Base-by-base conservation (phyloP, 1,140 invertebrate genomes). In the Coenobita brevimanus region DNA sequence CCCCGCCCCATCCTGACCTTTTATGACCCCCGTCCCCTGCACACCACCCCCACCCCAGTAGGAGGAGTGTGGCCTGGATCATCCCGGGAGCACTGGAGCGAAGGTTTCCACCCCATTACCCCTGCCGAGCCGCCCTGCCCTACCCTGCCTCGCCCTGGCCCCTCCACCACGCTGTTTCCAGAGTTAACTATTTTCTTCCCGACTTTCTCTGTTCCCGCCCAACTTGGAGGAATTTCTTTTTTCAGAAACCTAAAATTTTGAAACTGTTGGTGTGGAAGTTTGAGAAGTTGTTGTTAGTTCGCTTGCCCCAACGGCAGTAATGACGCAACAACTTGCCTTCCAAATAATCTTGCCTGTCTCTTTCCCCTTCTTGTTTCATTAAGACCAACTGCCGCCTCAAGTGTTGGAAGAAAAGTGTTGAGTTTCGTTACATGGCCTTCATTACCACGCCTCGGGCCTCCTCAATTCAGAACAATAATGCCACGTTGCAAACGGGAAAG, bases 31-130 rank as follows among this genome's bases (percentile, higher is more conserved):
- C 2, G 30, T 41, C 71, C 38, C 75, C 8, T 46, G n/a, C 6
- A 10, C 46, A 67, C 82, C 82, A 30, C 50, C 43, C 33, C 43
- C 82, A 41, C 81, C 81, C 67, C 64, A 30, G 36, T 27, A 71
- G 62, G 38, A 69, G 82, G 43, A 69, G 76, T 75, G 84, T 79
- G 75, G 75, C 76, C 62, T 36, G 76, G 84, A 79, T 76, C 84
- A 87, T 87, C 73, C 85, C 50, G 78, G 62, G 78, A 36, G 85
- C 85, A 87, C 57, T 78, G 85, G 85, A 87, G 85, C 85, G 85
- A 71, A 54, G 85, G 62, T 87, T 87, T 87, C 85, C 85, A 87
- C 76, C 24, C 76, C 78, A 87, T 87, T 87, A 87, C 85, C 85
- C 50, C 43, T 10, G 21, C 46, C 73, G 84, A 57, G 27, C 50